Percentiles rank a stretch among this genome's conserved stretches.
Conservation (phyloP, 2,113 vertebrate genomes). For the Micronycteris hirsuta region DNA sequence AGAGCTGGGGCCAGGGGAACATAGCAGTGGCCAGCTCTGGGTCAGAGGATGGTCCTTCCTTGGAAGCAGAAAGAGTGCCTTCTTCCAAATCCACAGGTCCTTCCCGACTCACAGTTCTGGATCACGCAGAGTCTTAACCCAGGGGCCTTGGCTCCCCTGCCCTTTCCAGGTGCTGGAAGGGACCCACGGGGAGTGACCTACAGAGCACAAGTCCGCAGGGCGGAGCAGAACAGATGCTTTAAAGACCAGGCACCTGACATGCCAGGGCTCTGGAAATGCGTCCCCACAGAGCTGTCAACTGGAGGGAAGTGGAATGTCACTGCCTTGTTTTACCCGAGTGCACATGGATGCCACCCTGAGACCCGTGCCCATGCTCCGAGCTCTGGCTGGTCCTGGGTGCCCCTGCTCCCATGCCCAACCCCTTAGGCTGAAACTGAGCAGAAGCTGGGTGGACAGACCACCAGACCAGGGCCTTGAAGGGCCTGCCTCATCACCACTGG, state of each 20-base stretch:
- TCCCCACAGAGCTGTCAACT: background rate
- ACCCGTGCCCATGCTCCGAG: rapidly evolving
- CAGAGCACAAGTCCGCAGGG: too few relatives aligned
- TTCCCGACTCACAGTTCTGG: background rate
- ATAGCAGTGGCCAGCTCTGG: background rate
- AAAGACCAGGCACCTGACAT: background rate
- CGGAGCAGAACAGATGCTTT: background rate
- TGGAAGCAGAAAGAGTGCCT: background rate
- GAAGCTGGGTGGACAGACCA: background rate
- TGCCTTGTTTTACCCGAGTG: background rate
- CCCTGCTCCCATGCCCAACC: background rate
- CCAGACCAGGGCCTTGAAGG: background rate
- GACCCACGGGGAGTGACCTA: background rate
- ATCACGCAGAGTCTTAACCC: background rate
- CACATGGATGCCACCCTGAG: rapidly evolving
- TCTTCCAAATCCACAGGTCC: background rate
- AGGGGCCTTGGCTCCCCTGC: background rate
- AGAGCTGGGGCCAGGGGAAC: background rate
- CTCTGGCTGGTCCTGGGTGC: background rate
- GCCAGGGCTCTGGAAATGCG: background rate
- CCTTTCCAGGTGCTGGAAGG: background rate
- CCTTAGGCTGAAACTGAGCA: background rate
- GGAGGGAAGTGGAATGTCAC: background rate
- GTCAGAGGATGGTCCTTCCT: background rate
- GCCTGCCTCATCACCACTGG: background rate